Percentiles rank a stretch among this genome's conserved stretches.
Conservation (phyloP, 2,888 invertebrate genomes). For the Acanthosoma haemorrhoidale region DNA sequence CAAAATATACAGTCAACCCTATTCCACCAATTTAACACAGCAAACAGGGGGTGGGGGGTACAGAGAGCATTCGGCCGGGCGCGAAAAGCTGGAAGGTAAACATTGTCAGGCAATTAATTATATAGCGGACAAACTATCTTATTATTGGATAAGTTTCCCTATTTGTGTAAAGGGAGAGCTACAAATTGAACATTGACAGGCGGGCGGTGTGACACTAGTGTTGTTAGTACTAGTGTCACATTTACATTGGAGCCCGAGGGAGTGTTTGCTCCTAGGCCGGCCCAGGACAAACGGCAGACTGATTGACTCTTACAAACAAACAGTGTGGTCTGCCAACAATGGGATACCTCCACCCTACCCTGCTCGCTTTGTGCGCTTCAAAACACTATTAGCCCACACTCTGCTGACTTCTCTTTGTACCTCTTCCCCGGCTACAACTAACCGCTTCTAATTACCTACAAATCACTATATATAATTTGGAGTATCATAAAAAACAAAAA, state of each 20-base stretch:
- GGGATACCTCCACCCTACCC: not conserved
- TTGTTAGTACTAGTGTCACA: not conserved
- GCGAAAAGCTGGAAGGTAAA: conserved; percentile 1
- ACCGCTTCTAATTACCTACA: not conserved
- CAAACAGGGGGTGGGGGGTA: not conserved
- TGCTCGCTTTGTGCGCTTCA: not conserved
- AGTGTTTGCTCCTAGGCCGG: not conserved
- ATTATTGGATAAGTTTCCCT: conserved; percentile 22
- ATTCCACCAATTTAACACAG: not conserved
- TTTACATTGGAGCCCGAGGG: conserved; percentile 1
- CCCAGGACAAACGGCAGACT: conserved; percentile 11
- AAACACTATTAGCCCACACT: not conserved
- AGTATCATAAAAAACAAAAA: no score
- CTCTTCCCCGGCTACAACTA: not conserved
- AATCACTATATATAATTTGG: no score
- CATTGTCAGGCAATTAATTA: not conserved
- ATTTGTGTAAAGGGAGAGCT: not conserved
- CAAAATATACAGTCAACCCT: conserved; percentile 5
- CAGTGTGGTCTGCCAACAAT: not conserved
- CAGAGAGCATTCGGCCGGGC: not conserved
- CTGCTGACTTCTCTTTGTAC: not conserved
- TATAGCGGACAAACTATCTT: not conserved
- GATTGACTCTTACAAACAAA: conserved; percentile 24
- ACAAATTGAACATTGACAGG: not conserved
- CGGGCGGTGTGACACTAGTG: no score